Percentiles rank a stretch among this genome's conserved stretches.
Evolutionary conservation across 2,113 vertebrate species (phyloP).

Genomic region (Megaceryle torquata): DNA sequence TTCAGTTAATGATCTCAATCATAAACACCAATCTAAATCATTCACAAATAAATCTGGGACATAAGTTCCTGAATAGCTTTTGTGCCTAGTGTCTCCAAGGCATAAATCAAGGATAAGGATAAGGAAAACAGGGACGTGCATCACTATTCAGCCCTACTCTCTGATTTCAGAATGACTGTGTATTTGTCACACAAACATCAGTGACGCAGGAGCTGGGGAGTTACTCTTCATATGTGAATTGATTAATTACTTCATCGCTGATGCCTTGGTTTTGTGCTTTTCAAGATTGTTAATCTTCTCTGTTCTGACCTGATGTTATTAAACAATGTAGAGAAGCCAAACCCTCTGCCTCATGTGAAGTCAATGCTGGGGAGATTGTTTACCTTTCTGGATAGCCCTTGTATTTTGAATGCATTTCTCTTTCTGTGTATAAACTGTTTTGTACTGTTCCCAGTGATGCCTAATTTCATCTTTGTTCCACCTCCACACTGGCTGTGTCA

Average conservation of each 20-base stretch:
- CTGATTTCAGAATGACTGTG: neutral
- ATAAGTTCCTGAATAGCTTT: neutral
- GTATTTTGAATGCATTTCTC: neutral
- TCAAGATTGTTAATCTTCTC: neutral
- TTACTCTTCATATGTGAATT: neutral
- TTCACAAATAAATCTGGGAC: neutral
- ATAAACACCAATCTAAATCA: neutral
- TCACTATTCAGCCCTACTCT: neutral
- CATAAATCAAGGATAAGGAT: neutral
- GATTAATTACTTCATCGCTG: neutral
- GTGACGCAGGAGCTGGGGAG: neutral
- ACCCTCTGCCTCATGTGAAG: neutral
- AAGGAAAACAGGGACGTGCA: fast-evolving
- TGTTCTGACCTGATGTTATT: neutral
- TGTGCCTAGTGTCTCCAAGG: neutral
- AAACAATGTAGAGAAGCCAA: neutral
- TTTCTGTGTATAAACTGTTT: neutral
- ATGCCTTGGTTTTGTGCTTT: neutral
- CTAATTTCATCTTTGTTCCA: neutral
- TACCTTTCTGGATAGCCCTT: neutral
- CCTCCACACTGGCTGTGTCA: neutral
- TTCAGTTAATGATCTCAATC: slow-evolving; percentile 1
- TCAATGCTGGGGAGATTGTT: neutral
- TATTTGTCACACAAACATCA: neutral
- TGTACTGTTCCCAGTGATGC: neutral